Base-by-base conservation (phyloP, 2,797 vertebrate species). In the Rachycentron canadum region DNA sequence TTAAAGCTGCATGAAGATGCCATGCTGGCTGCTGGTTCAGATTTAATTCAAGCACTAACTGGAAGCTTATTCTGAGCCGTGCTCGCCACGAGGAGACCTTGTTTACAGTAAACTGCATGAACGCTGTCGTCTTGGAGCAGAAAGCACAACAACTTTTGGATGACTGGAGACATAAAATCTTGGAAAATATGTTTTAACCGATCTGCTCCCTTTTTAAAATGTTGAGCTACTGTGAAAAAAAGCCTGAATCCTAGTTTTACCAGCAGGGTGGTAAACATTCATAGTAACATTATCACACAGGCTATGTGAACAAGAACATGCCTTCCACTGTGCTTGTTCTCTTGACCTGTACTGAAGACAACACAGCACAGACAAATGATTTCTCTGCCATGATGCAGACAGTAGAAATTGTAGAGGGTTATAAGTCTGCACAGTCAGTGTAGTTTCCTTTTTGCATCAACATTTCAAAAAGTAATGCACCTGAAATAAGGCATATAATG, bases 1-100 rank as follows among this genome's bases (percentile, higher is more conserved):
- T 85, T 69, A 85, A 84, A 73, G 38, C 64, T 79, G 50, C 75
- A 76, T 86, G 66, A 67, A 30, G 65, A 64, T 63, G 62, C 70
- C 81, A 74, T 65, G 66, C 58, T 79, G 58, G 75, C 63, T 85
- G 80, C 65, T 61, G 64, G 47, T 71, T 78, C 50, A 47, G 17
- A 79, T 77, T 58, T 62, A 70, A 76, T 79, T 79, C 60, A 74
- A 82, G 52, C 62, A 34, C 64, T 38, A 68, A 79, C 19, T 75
- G 65, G 55, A 73, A 69, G 53, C 52, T 52, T 49, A 67, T n/a
- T 74, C 69, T 71, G 55, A 74, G 69, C 64, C 53, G 16, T 74
- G 66, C 50, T 77, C 67, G 41, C 64, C 47, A 76, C 43, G 56
- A 76, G 60, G 56, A 63, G 38, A 67, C 57, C 43, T 58, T 79